phyloP scores from a whole-genome alignment of 2,113 vertebrate genomes.

The Vulpes vulpes region DNA sequence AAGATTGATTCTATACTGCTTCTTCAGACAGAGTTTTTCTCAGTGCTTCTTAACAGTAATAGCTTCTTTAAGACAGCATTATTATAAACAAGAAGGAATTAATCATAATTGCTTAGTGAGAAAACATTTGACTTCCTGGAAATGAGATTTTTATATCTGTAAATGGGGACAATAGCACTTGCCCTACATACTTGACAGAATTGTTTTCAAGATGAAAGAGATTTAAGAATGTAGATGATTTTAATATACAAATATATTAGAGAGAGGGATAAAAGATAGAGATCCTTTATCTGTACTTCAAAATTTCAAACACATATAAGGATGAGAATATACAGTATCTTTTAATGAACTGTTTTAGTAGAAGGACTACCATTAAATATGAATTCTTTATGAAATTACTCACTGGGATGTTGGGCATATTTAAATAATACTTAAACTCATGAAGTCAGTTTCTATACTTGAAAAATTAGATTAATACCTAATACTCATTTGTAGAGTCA shows the following conservation, averaged over 20 bases:
- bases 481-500: neutral
- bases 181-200: conserved; percentile 29
- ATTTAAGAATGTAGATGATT: conserved; percentile 4
- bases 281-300: neutral
- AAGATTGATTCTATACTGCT: neutral
- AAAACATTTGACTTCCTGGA: conserved; percentile 57
- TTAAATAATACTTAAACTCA: conserved; percentile 8
- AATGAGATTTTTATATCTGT: conserved; percentile 54
- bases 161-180: neutral
- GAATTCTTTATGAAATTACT: neutral
- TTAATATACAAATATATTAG: conserved; percentile 13
- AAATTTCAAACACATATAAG: neutral
- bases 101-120: conserved; percentile 22
- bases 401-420: neutral
- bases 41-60: conserved; percentile 4
- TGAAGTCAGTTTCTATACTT: conserved; percentile 23
- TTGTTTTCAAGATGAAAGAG: neutral
- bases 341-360: neutral
- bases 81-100: conserved; percentile 51
- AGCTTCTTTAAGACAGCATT: conserved; percentile 46
- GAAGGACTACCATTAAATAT: neutral
- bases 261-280: neutral
- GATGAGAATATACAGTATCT: neutral
- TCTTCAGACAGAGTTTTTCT: neutral
- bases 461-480: neutral